A percentile compares a stretch with the other conserved stretches of the same genome.
These are phyloP conservation scores for Ctenopoma kingsleyae DNA, from an alignment of 2,797 vertebrate genomes.

Conservation along the genomic window DNA sequence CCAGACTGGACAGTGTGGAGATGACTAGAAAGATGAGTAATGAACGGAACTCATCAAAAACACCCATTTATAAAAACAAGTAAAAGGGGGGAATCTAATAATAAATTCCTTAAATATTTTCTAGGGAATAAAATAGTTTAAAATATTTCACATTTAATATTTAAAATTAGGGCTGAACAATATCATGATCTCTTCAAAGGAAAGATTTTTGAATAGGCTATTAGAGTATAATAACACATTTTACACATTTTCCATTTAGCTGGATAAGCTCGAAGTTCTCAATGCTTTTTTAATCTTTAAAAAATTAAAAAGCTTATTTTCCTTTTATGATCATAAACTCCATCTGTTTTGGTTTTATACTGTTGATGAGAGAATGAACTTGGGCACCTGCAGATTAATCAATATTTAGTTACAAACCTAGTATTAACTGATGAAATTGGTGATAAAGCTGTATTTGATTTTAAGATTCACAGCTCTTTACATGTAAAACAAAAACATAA, in stretches of 20 bases:
- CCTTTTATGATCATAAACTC: too few species aligned
- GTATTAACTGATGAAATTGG: too few species aligned
- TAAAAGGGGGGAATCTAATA: conserved; percentile 7
- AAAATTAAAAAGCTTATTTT: not conserved
- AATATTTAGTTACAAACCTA: too few species aligned
- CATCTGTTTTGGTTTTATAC: not conserved
- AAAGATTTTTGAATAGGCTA: not conserved
- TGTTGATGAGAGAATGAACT: not conserved
- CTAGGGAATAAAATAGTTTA: not conserved
- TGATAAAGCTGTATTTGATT: too few species aligned
- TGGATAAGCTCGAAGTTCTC: too few species aligned
- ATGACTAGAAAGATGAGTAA: conserved; percentile 67
- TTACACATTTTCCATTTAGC: too few species aligned
- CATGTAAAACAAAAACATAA: not conserved
- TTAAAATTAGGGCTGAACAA: too few species aligned
- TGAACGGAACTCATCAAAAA: conserved; percentile 45
- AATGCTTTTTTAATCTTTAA: too few species aligned
- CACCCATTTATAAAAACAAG: conserved; percentile 36
- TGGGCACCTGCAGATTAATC: too few species aligned
- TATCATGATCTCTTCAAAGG: not conserved
- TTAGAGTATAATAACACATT: not conserved
- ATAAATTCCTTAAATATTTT: not conserved
- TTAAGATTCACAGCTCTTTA: not conserved
- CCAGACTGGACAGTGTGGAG: conserved; percentile 47
- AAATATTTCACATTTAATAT: not conserved